Evolutionary conservation across 92 coral and sea anemone species (phyloP), one percentile per base, ranked within the genome.

Genomic region (Bergia sp.): DNA sequence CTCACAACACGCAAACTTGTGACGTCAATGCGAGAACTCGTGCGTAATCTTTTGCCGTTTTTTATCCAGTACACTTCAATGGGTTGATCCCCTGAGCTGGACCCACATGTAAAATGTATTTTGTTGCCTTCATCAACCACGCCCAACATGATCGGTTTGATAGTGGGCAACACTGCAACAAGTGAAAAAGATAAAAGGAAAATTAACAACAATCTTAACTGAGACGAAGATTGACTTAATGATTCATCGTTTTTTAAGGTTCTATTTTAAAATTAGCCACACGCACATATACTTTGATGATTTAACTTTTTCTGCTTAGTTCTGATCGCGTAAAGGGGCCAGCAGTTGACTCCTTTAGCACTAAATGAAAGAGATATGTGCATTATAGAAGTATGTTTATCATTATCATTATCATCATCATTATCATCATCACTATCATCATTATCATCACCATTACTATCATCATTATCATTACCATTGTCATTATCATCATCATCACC

Each of bases 31-130:
- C 86, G 86, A 61, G 91, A 85, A 21, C 43, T 66, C n/a, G 91
- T 71, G 89, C 11, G 43, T 37, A 92, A 44, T 50, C 76, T 74
- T 21, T 88, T 81, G 45, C 95, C 97, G 87, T 95, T 87, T 71
- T 91, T 95, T 49, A 86, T 77, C 99, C 99, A 96, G 36, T 86
- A 83, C 71, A 92, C n/a, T 50, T 50, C 91, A 77, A 85, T 44
- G 5, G 92, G 89, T 37, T 76, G 45, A 53, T 91, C 92, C 5
- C 91, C 91, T 9, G 85, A 84, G 15, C 82, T 64, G 4, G 58
- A 89, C 7, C 85, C 85, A 80, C 98, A 95, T 0, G 87, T 71
- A 81, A 80, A 65, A 37, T 73, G 38, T 6, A n/a, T 89, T 11
- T 44, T 69, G 23, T 45, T 76, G 49, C 94, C 94, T 65, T 91